Percentiles rank a stretch among this genome's conserved stretches.
These are phyloP conservation scores for Mylabris sibirica DNA, from an alignment of 2,888 invertebrate species.

Conservation along the genomic window DNA sequence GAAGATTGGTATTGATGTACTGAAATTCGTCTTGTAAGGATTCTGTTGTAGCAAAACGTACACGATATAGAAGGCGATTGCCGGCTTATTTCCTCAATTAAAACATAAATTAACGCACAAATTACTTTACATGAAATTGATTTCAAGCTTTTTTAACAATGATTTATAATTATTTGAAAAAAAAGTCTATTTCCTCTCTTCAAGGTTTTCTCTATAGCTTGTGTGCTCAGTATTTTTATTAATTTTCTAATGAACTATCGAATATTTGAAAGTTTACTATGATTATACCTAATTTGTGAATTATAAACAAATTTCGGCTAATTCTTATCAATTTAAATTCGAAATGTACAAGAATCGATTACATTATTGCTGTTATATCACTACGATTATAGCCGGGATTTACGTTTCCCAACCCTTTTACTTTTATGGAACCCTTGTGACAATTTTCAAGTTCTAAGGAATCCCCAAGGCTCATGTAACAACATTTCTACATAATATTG, in stretches of 20 bases:
- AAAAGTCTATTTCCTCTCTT: no score
- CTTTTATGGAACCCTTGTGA: no score
- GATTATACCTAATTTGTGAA: neutral
- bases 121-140: neutral
- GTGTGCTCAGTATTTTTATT: no score
- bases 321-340: neutral
- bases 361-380: neutral
- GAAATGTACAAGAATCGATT: neutral
- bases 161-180: no score
- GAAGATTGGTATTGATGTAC: constrained; percentile 15
- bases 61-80: neutral
- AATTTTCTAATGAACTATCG: neutral
- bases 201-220: no score
- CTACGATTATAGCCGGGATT: neutral
- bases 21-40: neutral
- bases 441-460: no score
- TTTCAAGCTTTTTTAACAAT: neutral
- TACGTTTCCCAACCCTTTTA: no score
- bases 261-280: neutral
- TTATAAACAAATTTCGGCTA: neutral
- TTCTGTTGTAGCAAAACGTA: neutral
- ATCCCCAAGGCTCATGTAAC: no score
- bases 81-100: constrained; percentile 6
- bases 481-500: no score
- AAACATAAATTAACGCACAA: neutral